Conservation (phyloP, 2,888 invertebrate species). For the Patella depressa region DNA sequence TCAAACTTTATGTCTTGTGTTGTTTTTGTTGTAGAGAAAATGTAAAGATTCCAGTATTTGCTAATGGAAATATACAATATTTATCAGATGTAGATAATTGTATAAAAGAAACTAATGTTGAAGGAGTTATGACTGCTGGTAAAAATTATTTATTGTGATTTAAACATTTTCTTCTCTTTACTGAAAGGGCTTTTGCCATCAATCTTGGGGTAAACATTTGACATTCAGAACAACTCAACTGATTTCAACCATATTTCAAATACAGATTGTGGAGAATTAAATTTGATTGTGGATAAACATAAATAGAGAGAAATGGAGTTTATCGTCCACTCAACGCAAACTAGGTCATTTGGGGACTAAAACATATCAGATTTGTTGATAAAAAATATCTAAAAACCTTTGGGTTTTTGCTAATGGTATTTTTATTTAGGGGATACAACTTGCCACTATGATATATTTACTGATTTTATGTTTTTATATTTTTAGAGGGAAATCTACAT, state of each 20-base stretch:
- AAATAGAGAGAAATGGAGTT: no score
- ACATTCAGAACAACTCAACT: no score
- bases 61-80: slow-evolving; percentile 97
- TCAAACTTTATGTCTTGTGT: not conserved
- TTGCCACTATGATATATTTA: no score
- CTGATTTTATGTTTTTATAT: slow-evolving; percentile 10
- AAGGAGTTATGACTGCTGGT: slow-evolving; percentile 75
- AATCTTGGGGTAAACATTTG: no score
- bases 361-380: not conserved
- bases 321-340: no score
- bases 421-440: not conserved
- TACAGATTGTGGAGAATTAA: no score
- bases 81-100: slow-evolving; percentile 89
- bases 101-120: slow-evolving; percentile 86
- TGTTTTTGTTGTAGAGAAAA: slow-evolving; percentile 77
- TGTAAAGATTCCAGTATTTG: slow-evolving; percentile 92
- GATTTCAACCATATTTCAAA: no score
- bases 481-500: slow-evolving; percentile 95
- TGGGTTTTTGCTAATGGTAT: not conserved
- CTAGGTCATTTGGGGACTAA: no score
- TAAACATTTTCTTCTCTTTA: no score
- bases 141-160: slow-evolving; percentile 12
- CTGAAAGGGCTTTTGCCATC: no score
- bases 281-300: no score
- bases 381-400: not conserved